phyloP scores from a whole-genome alignment of 2,797 vertebrate species.

The Gambusia yucatana region DNA sequence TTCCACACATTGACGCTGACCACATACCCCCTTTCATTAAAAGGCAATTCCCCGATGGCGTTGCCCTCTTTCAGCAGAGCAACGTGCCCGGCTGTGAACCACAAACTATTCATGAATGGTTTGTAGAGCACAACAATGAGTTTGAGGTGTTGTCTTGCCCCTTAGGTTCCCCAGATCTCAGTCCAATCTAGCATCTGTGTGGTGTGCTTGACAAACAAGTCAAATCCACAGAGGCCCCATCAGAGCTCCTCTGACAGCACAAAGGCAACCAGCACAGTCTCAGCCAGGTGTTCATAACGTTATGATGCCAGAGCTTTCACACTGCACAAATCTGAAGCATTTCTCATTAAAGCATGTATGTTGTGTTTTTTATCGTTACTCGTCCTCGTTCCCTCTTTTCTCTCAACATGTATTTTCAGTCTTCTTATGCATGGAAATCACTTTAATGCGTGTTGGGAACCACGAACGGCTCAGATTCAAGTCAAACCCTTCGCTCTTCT shows the following conservation, averaged over 20 bases:
- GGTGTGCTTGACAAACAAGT: neutral
- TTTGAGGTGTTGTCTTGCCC: neutral
- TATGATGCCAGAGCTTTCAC: neutral
- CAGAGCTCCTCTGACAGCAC: neutral
- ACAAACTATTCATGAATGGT: neutral
- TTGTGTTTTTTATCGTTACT: neutral
- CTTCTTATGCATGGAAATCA: neutral
- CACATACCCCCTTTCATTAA: neutral
- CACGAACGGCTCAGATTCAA: conserved; percentile 2
- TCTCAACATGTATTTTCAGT: neutral
- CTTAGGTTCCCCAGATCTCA: neutral
- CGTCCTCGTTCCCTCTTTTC: neutral
- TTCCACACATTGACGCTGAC: neutral
- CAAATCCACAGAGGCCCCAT: neutral
- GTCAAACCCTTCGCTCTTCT: neutral
- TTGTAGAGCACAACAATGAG: neutral
- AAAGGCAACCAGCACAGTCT: neutral
- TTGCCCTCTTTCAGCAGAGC: neutral
- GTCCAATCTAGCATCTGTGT: neutral
- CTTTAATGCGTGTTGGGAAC: neutral
- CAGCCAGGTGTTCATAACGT: neutral
- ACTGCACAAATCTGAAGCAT: neutral
- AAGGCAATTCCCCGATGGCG: neutral
- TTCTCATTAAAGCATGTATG: neutral
- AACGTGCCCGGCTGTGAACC: neutral